Base-by-base conservation (phyloP, 2,797 vertebrate species). In the Bothrops alternatus region DNA sequence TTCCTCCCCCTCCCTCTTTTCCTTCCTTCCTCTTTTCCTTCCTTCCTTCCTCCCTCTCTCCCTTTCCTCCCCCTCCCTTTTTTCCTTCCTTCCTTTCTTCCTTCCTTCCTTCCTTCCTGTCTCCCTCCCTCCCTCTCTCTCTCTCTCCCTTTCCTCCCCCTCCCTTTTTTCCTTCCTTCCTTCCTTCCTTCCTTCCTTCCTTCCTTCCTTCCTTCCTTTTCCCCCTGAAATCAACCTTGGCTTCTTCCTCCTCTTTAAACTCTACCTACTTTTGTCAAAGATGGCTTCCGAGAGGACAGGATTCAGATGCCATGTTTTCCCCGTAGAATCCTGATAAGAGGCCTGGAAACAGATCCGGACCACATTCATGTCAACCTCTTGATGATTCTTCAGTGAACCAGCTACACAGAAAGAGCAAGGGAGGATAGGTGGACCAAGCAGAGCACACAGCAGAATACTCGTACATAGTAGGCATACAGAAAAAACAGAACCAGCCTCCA, bases 351-450 rank as follows among this genome's bases (percentile, higher is more conserved):
- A 99, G 89, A 99, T 98, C 86, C 99, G 97, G 85, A 99, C 99
- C 0, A 99, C 98, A 0, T 99, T 99, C 98, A 99, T 99, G 97
- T 99, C 99, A 86, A 99, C 98, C 95, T 99, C 99, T 93, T 99
- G 99, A 14, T 99, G 99, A 94, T 98, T 98, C 96, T 98, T 99
- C 11, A 99, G 97, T 92, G 99, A 98, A 18, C 98, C 99, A 0
- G 98, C 99, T 99, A 92, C 88, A 93, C 58, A 25, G 3, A 63
- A 42, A 92, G 26, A 65, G 28, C 12, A 4, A n/a, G 58, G n/a
- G 23, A 20, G 6, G 3, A 47, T 0, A 11, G 73, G 1, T 23
- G 69, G 57, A 47, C 18, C 18, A 18, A 86, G n/a, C 14, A 16
- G 3, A 8, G 56, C 0, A 25, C 0, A 16, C 56, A 57, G 28